These are phyloP conservation scores for Amphipoea lucens DNA, from an alignment of 2,888 invertebrate species.

Conservation along the genomic window DNA sequence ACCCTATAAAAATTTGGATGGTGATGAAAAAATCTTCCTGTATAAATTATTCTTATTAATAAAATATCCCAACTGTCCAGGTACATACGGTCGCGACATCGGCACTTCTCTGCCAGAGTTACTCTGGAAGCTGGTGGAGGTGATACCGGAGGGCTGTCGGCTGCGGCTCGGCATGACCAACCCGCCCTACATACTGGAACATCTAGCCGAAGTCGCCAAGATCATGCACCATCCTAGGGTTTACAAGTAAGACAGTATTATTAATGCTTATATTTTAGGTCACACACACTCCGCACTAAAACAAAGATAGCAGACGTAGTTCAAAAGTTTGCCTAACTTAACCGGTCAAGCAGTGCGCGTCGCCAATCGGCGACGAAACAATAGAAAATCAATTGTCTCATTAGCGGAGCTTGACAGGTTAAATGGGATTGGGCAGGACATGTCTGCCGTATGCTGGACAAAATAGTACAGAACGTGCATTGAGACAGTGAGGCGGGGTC, in stretches of 20 bases:
- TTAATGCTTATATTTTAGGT: background rate
- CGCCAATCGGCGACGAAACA: no score
- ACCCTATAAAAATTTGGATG: no score
- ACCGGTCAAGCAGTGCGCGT: no score
- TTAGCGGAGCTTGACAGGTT: no score
- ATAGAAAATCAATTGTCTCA: no score
- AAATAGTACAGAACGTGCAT: background rate
- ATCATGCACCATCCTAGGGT: constrained; percentile 97
- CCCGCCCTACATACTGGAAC: constrained; percentile 99
- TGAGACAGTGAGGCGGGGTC: background rate
- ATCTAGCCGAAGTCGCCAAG: constrained; percentile 96
- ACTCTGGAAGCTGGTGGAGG: constrained; percentile 95
- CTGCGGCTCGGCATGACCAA: constrained; percentile 99
- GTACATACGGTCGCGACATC: constrained; percentile 98
- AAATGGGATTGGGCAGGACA: background rate
- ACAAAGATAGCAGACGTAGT: background rate
- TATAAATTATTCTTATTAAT: no score
- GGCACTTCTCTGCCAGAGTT: constrained; percentile 96
- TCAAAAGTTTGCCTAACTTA: background rate
- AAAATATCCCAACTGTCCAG: constrained; percentile 69
- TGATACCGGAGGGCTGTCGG: constrained; percentile 93
- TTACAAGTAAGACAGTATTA: constrained; percentile 89
- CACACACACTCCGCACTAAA: background rate
- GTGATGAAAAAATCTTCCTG: no score
- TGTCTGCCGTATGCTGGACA: background rate